Base-by-base conservation (phyloP, 2,797 vertebrate species). In the Esox masquinongy region DNA sequence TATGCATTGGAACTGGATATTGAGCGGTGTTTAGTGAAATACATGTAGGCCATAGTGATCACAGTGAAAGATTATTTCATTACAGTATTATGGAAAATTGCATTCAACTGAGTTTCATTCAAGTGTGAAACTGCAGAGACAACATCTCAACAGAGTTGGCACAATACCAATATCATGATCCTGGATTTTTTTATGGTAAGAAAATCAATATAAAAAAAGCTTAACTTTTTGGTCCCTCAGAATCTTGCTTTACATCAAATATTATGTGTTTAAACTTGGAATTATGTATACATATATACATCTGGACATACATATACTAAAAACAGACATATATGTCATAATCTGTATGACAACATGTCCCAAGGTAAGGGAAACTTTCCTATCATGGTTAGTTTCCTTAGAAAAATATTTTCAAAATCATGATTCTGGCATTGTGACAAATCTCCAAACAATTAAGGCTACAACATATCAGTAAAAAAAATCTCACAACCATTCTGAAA, bases 361-460 rank as follows among this genome's bases (percentile, higher is more conserved):
- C 43, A 47, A 47, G 8, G 2, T 7, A 7, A 43, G 43, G 11
- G 43, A 3, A 47, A 47, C 43, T 1, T 47, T 47, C 43, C 11
- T 12, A 4, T 14, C 43, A 11, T 47, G 43, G 43, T 47, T 47
- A 6, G 43, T 14, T 47, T 47, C 43, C 43, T 14, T 47, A 47
- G 43, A 47, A 47, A 47, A 47, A 47, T 12, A 47, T 12, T 12
- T 47, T 47, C 43, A 47, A 47, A 7, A 47, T 47, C 43, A 47
- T 8, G 12, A 14, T 47, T 47, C 43, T 14, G 43, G 43, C 2
- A 47, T 47, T 11, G 43, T 64, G 73, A 79, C 16, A 17, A 19
- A 14, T n/a, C 36, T 31, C 34, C 29, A 34, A 79, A 76, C 59
- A 78, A 82, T 80, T 91, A 93, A 93, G 90, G 90, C 92, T 89